Evolutionary conservation across 2,888 invertebrate species (phyloP), one percentile per base, ranked within the genome.

Genomic region (Argynnis bischoffii): DNA sequence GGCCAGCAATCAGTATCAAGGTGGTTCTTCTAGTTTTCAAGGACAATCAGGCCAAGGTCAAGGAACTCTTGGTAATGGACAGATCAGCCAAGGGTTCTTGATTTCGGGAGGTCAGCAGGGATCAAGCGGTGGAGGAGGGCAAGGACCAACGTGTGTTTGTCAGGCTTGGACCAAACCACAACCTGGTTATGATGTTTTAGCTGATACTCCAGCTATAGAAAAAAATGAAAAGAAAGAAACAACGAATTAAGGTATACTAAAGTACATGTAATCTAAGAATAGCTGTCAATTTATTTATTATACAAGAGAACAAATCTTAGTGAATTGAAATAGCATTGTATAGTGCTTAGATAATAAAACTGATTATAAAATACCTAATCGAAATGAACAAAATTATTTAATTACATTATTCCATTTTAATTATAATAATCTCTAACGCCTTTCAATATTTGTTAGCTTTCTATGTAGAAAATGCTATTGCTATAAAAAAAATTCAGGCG

Each of bases 101-200:
- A 76, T 77, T 0, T 74, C 84, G 0, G 80, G 81, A 0, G 80
- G 81, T 15, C 81, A 83, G 14, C 35, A 41, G 35, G 35, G 11
- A 11, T 41, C 35, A 41, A 69, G 78, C 13, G 66, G 64, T 21
- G 74, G 75, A 14, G 81, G 80, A 14, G 76, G 75, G 0, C 79
- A 80, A 31, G 90, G 89, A 0, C 90, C 89, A 0, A 82, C 87
- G 0, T 92, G 92, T 67, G 85, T 92, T 1, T 92, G 92, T 72
- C 91, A 90, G 70, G 81, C 92, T 0, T 91, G 90, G 90, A 86
- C 87, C 0, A 91, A 91, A 60, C 89, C 89, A 1, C 80, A 78
- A 50, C 55, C 70, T 13, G 47, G 18, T 14, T 65, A 65, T 6
- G 79, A 79, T 1, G 69, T 69, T 13, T 63, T 74, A 3, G 74